Evolutionary conservation across 1,140 invertebrate species (phyloP).

Genomic region (Triops longicaudatus): DNA sequence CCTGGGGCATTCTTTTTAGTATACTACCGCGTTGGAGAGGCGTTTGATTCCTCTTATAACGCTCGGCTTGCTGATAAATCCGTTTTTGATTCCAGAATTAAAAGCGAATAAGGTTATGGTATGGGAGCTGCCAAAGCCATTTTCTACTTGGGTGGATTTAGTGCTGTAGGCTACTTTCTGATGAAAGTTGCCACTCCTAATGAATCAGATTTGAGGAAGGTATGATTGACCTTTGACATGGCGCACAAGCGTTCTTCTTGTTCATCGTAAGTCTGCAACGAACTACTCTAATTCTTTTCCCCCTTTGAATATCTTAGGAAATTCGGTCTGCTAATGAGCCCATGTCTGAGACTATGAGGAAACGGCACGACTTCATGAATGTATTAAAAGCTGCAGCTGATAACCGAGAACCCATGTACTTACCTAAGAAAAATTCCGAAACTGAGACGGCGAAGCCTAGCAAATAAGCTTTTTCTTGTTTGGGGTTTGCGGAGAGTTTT

Average conservation of each 20-base stretch:
- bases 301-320: neutral
- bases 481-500: neutral
- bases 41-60: neutral
- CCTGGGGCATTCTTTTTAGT: neutral
- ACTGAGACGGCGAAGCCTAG: neutral
- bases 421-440: constrained; percentile 28
- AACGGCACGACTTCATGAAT: constrained; percentile 12
- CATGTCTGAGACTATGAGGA: constrained; percentile 21
- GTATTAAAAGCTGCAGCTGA: constrained; percentile 19
- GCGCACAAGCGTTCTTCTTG: neutral
- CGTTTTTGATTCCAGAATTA: constrained; percentile 4
- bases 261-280: neutral
- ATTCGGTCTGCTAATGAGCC: constrained; percentile 13
- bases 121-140: constrained; percentile 7
- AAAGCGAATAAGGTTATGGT: neutral
- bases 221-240: neutral
- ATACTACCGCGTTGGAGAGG: constrained; percentile 16
- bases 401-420: neutral
- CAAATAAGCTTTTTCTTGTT: neutral
- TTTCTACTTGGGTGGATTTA: constrained; percentile 22
- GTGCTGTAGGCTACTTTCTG: constrained; percentile 21
- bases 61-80: neutral
- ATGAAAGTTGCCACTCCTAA: constrained; percentile 20
- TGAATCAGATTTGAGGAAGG: constrained; percentile 13
- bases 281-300: neutral